Conservation (phyloP, 1,140 invertebrate species). For the Meloidogyne floridensis region DNA sequence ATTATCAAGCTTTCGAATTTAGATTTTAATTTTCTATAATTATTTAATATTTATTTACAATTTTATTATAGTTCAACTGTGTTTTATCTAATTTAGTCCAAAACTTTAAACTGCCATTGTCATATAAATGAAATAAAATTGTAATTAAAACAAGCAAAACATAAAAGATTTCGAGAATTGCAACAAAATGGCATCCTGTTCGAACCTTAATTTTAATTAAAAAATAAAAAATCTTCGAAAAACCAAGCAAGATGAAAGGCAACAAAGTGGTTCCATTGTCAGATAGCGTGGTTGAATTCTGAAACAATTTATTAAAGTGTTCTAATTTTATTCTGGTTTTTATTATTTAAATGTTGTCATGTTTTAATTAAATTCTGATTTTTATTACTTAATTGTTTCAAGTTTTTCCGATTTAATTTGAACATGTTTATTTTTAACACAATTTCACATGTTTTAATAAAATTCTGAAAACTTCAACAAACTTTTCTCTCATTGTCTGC, state of each 20-base stretch:
- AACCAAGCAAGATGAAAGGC: conserved; percentile 30
- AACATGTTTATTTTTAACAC: too few species aligned
- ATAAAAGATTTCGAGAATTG: conserved; percentile 20
- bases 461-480: too few species aligned
- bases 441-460: too few species aligned
- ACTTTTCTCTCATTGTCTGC: neutral
- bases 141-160: conserved; percentile 13
- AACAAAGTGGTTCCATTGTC: conserved; percentile 36
- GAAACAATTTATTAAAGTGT: neutral
- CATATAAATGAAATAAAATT: conserved; percentile 22
- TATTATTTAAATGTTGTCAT: neutral
- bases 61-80: neutral
- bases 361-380: neutral
- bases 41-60: neutral
- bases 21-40: too few species aligned
- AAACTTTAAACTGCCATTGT: neutral
- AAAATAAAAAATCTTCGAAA: neutral
- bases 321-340: too few species aligned
- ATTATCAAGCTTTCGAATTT: too few species aligned
- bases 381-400: neutral
- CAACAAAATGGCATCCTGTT: conserved; percentile 20
- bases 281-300: conserved; percentile 34
- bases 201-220: neutral
- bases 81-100: neutral
- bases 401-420: too few species aligned